Evolutionary conservation across 1,140 invertebrate species (phyloP), one percentile per base, ranked within the genome.

Genomic region (Harpegnathos saltator): DNA sequence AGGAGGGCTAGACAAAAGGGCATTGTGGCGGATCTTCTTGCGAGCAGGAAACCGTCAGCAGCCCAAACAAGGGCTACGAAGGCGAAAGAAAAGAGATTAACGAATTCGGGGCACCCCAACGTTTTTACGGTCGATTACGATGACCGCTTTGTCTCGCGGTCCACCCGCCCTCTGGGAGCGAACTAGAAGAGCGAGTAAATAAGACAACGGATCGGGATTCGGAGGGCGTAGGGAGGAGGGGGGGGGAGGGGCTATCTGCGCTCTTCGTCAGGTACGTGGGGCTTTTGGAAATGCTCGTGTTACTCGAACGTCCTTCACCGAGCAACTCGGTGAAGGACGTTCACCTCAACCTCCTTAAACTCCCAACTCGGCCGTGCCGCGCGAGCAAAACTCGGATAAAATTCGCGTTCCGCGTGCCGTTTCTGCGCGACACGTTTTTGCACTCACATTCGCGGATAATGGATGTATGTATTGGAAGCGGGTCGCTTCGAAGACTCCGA

Each of bases 81-180:
- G 85, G 71, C 61, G 77, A 84, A 87, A 75, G 82, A 88, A 89
- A 86, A 88, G 85, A 89, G 85, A 91, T 91, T 91, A 91, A 90
- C 89, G 85, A 90, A 91, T 87, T 90, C 83, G 48, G 82, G 54
- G 26, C 83, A 83, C 81, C 84, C 82, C 44, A 83, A 74, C 61
- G 87, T 89, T 90, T 90, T 91, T 90, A 90, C 88, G 89, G 81
- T 89, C 87, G 89, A 91, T 90, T 90, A 88, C 85, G 78, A 88
- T 48, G 61, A 63, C 19, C 63, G 71, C 75, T 88, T 90, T 90
- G 86, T 90, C 72, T 62, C 52, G 50, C 33, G 22, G 9, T 44
- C 38, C 38, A 26, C n/a, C 61, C 29, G 54, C 54, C 44, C 29
- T 22, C 33, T 17, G 15, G 17, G 24, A 78, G 33, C 52, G 77